Evolutionary conservation across 2,113 vertebrate species (phyloP).

Genomic region (Corythornis madagascariensis): DNA sequence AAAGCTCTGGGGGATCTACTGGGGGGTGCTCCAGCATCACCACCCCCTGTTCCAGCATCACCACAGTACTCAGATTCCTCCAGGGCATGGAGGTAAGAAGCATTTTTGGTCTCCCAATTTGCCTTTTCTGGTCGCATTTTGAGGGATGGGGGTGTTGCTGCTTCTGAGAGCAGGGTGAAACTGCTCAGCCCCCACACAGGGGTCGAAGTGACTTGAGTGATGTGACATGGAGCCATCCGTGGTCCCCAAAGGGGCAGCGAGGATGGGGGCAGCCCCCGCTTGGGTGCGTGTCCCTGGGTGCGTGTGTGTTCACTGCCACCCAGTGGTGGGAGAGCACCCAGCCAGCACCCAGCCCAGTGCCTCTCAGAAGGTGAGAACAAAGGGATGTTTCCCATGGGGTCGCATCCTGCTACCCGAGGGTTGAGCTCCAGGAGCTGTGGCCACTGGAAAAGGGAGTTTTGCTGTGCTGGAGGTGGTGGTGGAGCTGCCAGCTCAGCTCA

Average conservation of each 20-base stretch:
- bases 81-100: neutral
- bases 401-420: rapidly evolving
- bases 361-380: rapidly evolving
- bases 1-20: rapidly evolving
- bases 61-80: neutral
- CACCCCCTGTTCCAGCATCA: neutral
- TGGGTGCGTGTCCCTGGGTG: neutral
- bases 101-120: neutral
- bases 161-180: neutral
- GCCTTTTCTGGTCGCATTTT: neutral
- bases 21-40: neutral
- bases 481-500: neutral
- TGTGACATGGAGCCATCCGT: neutral
- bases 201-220: neutral
- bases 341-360: neutral
- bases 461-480: neutral
- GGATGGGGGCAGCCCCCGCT: rapidly evolving
- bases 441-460: neutral
- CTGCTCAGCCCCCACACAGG: rapidly evolving
- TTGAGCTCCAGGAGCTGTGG: neutral
- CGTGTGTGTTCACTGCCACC: slow-evolving; percentile 15
- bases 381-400: rapidly evolving
- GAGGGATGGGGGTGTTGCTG: rapidly evolving
- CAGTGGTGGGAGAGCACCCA: slow-evolving; percentile 26
- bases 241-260: rapidly evolving